Conservation (phyloP, 2,888 invertebrate genomes). For the Zootermopsis nevadensis region DNA sequence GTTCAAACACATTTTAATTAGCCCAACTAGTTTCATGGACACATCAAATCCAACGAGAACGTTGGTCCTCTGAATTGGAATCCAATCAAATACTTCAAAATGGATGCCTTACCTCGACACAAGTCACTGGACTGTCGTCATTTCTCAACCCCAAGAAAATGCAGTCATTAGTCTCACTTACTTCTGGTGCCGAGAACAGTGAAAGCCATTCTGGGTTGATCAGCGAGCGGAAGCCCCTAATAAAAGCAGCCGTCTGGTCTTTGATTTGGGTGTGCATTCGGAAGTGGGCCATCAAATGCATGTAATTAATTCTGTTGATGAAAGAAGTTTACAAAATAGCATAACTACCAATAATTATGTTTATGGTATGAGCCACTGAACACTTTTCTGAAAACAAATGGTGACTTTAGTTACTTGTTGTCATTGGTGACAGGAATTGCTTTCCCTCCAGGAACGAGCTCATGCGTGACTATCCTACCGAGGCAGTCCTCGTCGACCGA, state of each 20-base stretch:
- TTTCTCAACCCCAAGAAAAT: too few relatives aligned
- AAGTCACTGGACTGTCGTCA: too few relatives aligned
- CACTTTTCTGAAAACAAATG: too few relatives aligned
- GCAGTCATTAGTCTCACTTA: conserved; percentile 58
- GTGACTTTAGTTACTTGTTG: conserved; percentile 78
- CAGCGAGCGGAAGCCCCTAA: conserved; percentile 94
- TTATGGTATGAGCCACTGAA: too few relatives aligned
- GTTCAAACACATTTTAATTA: too few relatives aligned
- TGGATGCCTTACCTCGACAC: too few relatives aligned
- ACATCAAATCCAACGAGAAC: too few relatives aligned
- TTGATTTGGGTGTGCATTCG: conserved; percentile 98
- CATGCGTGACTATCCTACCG: conserved; percentile 94
- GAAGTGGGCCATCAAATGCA: conserved; percentile 98
- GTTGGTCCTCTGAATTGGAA: too few relatives aligned
- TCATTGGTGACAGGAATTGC: conserved; percentile 94
- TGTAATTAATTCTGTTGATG: conserved; percentile 90
- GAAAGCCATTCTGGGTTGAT: conserved; percentile 95
- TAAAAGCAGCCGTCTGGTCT: conserved; percentile 96
- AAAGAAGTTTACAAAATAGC: conserved; percentile 26
- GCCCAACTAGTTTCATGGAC: too few relatives aligned
- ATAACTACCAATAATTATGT: too few relatives aligned
- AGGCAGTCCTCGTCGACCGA: conserved; percentile 95
- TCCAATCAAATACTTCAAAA: too few relatives aligned
- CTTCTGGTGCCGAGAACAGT: conserved; percentile 95
- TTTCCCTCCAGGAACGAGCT: conserved; percentile 94